Base-by-base conservation (phyloP, 1,140 invertebrate species). In the Andrena cerasifolii region DNA sequence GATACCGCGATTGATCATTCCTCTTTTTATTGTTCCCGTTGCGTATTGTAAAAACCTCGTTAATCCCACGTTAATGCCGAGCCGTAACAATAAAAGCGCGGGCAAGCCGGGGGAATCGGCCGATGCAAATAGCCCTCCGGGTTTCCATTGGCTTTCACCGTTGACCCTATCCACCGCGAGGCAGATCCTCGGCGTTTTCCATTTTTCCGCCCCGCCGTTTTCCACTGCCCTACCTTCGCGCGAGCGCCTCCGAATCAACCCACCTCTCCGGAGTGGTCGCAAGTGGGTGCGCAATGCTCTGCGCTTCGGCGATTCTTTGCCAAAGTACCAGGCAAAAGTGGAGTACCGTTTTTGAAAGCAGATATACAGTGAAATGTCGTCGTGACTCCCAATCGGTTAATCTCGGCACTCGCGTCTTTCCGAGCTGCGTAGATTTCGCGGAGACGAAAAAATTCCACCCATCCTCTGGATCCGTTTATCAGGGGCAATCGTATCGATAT, bases 1-100 rank as follows among this genome's bases (percentile, higher is more conserved):
- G 71, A 73, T 73, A 63, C n/a, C 47, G 71, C 45, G 59, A 65
- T 65, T 65, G 58, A 65, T 63, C 59, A 36, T 40, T 51, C 61
- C 33, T 26, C 14, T 26, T 56, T 10, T 73, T 62, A 73, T 62
- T 53, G 70, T 73, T 63, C 58, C 26, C 47, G 2, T 10, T 18
- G 47, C 10, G 33, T 65, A 73, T 73, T 43, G 47, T 53, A 63
- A 53, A 36, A 49, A 6, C n/a, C 59, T 73, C 71, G 21, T 73
- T 63, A 63, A 73, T 73, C 58, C 43, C 47, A 63, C 59, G 59
- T 73, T 73, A 73, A 73, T 24, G 51, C 16, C 3, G 18, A n/a
- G 40, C 58, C 16, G 18, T 31, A 63, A 53, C 71, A 43, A 73
- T 53, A 62, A 63, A 73, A 40, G 59, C 59, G 58, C 33, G 24